Conservation (phyloP, 2,113 vertebrate genomes). For the Vanacampus margaritifer region DNA sequence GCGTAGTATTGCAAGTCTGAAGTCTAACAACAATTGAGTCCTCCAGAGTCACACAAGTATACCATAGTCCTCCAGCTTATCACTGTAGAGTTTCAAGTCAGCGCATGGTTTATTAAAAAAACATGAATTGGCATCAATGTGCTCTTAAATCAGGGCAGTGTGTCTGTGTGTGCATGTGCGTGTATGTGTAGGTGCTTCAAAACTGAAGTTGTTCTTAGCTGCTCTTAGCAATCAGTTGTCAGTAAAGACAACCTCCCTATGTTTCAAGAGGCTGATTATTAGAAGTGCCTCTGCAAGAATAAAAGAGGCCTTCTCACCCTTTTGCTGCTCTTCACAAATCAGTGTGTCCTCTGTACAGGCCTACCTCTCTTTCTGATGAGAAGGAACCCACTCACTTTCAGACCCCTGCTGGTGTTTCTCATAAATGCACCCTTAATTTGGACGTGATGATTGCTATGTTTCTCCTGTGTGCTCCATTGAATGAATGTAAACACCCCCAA, state of each 20-base stretch:
- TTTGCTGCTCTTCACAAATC: constrained; percentile 47
- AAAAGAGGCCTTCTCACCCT: constrained; percentile 53
- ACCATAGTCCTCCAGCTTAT: background rate
- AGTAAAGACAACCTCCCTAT: constrained; percentile 16
- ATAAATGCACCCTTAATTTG: constrained; percentile 33
- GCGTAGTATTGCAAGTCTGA: background rate
- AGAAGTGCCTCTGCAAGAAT: constrained; percentile 41
- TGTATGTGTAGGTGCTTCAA: constrained; percentile 30
- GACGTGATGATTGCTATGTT: constrained; percentile 21
- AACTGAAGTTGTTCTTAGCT: constrained; percentile 26
- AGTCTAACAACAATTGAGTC: background rate
- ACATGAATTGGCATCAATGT: constrained; percentile 21
- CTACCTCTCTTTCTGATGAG: background rate
- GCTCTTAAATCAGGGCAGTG: background rate
- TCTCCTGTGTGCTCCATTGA: background rate
- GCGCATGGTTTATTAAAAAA: background rate
- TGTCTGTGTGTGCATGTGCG: background rate
- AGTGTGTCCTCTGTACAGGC: constrained; percentile 20
- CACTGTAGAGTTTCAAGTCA: background rate
- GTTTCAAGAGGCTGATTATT: constrained; percentile 38
- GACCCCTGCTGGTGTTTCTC: constrained; percentile 54
- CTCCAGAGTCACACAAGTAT: background rate
- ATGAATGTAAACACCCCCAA: constrained; percentile 6
- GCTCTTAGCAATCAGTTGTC: constrained; percentile 45
- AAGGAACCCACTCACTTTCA: constrained; percentile 14